phyloP scores from a whole-genome alignment of 2,888 invertebrate species.

The Chrysotoxum bicinctum region DNA sequence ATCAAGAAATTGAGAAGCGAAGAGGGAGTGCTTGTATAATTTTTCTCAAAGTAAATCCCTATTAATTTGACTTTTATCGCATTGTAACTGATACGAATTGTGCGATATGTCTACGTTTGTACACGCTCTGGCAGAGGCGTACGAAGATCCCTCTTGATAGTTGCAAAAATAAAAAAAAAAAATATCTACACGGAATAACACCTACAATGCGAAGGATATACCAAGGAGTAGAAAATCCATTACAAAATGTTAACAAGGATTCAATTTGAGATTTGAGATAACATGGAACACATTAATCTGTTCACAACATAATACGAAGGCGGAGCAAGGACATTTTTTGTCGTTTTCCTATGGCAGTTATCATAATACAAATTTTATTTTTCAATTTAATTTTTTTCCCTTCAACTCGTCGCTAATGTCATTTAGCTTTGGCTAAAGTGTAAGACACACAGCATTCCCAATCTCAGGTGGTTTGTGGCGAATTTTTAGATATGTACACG shows the following conservation, averaged over 20 bases:
- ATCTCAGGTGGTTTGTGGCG: constrained; percentile 26
- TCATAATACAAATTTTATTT: constrained; percentile 32
- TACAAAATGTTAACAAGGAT: constrained; percentile 70
- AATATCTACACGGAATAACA: not conserved
- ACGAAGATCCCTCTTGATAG: constrained; percentile 5
- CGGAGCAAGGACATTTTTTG: constrained; percentile 26
- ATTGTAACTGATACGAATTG: constrained; percentile 47
- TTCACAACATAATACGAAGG: constrained; percentile 32
- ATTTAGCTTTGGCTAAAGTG: not conserved
- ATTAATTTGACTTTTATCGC: constrained; percentile 67
- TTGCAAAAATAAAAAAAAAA: not conserved
- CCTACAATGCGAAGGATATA: constrained; percentile 35
- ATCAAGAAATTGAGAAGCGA: constrained; percentile 6
- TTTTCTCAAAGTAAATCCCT: constrained; percentile 45
- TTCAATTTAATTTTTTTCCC: constrained; percentile 24
- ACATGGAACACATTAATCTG: constrained; percentile 59
- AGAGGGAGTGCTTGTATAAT: constrained; percentile 3
- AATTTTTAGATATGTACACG: not conserved
- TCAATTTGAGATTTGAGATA: constrained; percentile 69
- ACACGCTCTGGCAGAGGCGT: not conserved
- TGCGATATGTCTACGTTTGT: constrained; percentile 5
- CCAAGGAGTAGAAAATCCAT: constrained; percentile 63
- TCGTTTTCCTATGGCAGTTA: constrained; percentile 11
- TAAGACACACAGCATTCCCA: not conserved
- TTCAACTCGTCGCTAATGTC: not conserved